Evolutionary conservation across 2,113 vertebrate genomes (phyloP).

Genomic region (Poeciliopsis turrubarensis): DNA sequence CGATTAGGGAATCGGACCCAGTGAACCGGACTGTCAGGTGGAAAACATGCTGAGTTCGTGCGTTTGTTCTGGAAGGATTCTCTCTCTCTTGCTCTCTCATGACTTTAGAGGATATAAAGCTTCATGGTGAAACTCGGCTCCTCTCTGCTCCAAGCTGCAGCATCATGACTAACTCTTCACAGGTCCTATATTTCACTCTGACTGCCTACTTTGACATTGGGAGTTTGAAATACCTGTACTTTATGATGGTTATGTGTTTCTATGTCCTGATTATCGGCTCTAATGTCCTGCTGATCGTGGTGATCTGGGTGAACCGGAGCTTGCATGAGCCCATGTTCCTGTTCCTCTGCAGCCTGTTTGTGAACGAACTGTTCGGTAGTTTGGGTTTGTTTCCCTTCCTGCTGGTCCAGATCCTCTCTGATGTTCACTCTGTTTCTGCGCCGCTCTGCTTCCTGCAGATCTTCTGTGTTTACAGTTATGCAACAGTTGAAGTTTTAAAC

Average conservation of each 20-base stretch:
- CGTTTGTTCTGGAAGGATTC: too few relatives aligned
- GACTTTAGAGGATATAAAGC: not conserved
- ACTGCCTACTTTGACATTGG: slow-evolving; percentile 9
- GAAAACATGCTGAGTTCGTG: too few relatives aligned
- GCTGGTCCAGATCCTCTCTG: slow-evolving; percentile 8
- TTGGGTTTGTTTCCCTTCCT: slow-evolving; percentile 25
- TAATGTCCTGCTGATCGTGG: slow-evolving; percentile 28
- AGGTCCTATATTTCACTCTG: slow-evolving; percentile 16
- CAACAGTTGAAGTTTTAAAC: not conserved
- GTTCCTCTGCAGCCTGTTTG: slow-evolving; percentile 67
- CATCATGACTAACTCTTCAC: slow-evolving; percentile 12
- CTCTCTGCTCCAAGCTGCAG: not conserved
- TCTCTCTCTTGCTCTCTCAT: not conserved
- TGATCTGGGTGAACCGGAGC: slow-evolving; percentile 59
- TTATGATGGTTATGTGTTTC: not conserved
- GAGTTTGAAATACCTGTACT: not conserved
- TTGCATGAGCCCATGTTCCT: slow-evolving; percentile 76
- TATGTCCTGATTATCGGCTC: not conserved
- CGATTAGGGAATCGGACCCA: too few relatives aligned
- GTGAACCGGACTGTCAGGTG: too few relatives aligned
- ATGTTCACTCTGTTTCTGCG: not conserved
- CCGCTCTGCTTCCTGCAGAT: slow-evolving; percentile 26
- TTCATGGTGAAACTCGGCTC: not conserved
- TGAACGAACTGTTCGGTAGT: slow-evolving; percentile 47
- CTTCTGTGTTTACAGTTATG: slow-evolving; percentile 15